phyloP scores from a whole-genome alignment of 2,113 vertebrate genomes.

The Cyanoderma ruficeps region DNA sequence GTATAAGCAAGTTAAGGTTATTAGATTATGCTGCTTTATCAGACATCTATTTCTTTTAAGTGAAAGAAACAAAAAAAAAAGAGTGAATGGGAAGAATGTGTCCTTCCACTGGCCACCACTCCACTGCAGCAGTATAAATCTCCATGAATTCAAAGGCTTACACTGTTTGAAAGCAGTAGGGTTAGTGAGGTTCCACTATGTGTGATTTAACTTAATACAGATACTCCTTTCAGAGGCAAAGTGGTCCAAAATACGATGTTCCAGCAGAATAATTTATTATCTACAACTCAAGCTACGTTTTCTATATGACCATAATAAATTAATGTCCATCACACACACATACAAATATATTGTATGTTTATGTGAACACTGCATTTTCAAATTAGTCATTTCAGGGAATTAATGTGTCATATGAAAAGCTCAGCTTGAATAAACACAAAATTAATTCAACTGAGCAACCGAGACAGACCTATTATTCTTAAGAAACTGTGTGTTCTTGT shows the following conservation, averaged over 20 bases:
- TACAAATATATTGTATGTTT: not conserved
- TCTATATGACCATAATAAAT: not conserved
- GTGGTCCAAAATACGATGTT: not conserved
- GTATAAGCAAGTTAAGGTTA: not conserved
- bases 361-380: not conserved
- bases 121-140: not conserved
- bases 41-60: not conserved
- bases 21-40: not conserved
- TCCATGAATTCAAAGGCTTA: not conserved
- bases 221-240: not conserved
- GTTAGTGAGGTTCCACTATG: not conserved
- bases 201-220: not conserved
- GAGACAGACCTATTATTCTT: not conserved
- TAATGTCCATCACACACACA: not conserved
- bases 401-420: not conserved
- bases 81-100: not conserved
- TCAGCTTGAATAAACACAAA: not conserved
- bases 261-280: not conserved
- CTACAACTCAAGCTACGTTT: not conserved
- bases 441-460: not conserved
- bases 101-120: not conserved
- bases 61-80: not conserved
- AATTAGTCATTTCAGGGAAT: slow-evolving; percentile 9
- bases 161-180: not conserved
- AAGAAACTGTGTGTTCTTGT: not conserved